phyloP scores from a whole-genome alignment of 2,888 invertebrate genomes.

The Eueremaeus valkanovi region DNA sequence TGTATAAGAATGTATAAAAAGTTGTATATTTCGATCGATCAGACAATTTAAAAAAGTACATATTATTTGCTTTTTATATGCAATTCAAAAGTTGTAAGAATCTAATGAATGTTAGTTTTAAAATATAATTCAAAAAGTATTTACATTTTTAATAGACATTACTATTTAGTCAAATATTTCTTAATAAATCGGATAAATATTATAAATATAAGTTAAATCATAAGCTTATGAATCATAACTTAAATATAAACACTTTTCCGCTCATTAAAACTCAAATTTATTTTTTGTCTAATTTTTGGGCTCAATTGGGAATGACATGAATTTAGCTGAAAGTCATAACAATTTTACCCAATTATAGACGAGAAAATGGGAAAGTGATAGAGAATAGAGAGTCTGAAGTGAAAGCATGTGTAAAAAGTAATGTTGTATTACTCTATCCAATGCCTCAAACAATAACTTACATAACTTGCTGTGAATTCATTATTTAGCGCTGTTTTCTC shows the following conservation, averaged over 20 bases:
- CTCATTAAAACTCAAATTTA: constrained; percentile 3
- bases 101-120: too few species aligned
- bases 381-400: neutral
- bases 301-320: neutral
- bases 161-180: constrained; percentile 1
- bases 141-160: too few species aligned
- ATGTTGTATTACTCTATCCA: neutral
- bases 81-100: too few species aligned
- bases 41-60: too few species aligned
- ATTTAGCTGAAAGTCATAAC: constrained; percentile 4
- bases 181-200: too few species aligned
- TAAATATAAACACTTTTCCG: neutral
- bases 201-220: too few species aligned
- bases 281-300: neutral
- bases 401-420: too few species aligned
- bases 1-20: too few species aligned
- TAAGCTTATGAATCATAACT: neutral
- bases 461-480: neutral
- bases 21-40: too few species aligned
- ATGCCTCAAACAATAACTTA: constrained; percentile 25
- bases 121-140: too few species aligned
- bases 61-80: too few species aligned
- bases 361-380: neutral
- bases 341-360: neutral
- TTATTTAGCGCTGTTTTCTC: constrained; percentile 28